phyloP scores from a whole-genome alignment of 2,113 vertebrate species.

The Saguinus imperator region DNA sequence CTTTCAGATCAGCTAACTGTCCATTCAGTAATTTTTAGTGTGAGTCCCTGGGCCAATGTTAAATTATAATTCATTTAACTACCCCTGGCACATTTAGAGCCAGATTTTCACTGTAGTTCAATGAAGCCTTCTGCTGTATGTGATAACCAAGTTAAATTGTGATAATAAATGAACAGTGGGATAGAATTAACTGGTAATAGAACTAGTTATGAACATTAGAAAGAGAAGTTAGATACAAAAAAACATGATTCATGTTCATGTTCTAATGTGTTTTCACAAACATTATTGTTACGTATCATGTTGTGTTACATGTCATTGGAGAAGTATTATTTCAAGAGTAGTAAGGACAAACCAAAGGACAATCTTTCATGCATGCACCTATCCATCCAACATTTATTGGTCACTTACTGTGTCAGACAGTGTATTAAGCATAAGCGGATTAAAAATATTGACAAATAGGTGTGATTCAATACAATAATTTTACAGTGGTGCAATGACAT shows the following conservation, averaged over 20 bases:
- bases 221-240: background rate
- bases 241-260: constrained; percentile 41
- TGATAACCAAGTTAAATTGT: constrained; percentile 61
- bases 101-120: constrained; percentile 52
- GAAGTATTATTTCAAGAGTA: constrained; percentile 1
- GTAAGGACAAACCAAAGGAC: background rate
- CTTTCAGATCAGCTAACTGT: constrained; percentile 51
- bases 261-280: constrained; percentile 18
- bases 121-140: constrained; percentile 34
- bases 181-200: constrained; percentile 28
- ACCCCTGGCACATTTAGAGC: constrained; percentile 51
- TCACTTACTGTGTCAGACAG: background rate
- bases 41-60: constrained; percentile 54
- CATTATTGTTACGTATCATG: background rate
- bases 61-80: constrained; percentile 65
- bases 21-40: constrained; percentile 56
- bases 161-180: constrained; percentile 31
- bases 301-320: background rate
- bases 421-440: background rate
- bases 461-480: background rate
- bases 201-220: constrained; percentile 29
- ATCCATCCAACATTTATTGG: background rate
- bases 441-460: background rate
- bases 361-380: background rate
- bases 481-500: background rate